A percentile compares a stretch with the other conserved stretches of the same genome.
Conservation (phyloP, 1,140 invertebrate genomes). For the Drosophila trapezifrons region DNA sequence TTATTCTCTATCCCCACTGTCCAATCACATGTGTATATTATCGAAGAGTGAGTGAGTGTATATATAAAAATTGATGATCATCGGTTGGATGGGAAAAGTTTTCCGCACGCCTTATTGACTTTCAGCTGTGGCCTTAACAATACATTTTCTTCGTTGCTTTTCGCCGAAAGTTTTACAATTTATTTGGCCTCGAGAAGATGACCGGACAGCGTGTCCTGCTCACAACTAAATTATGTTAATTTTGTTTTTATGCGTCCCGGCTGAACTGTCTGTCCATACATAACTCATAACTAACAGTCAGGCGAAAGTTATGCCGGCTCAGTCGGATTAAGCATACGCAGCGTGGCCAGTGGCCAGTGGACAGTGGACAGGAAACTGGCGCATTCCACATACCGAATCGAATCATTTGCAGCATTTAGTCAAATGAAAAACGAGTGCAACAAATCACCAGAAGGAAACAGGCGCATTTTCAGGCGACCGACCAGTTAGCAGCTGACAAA, state of each 20-base stretch:
- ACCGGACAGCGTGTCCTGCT: conserved; percentile 48
- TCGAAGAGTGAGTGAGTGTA: not conserved
- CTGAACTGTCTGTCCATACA: conserved; percentile 16
- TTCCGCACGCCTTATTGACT: conserved; percentile 68
- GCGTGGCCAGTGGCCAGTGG: conserved; percentile 2
- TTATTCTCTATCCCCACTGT: conserved; percentile 39
- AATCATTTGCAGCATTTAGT: conserved; percentile 74
- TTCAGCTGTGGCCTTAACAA: conserved; percentile 60
- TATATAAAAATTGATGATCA: conserved; percentile 62
- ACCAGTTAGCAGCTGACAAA: conserved; percentile 77
- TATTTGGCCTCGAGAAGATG: conserved; percentile 22
- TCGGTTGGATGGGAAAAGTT: conserved; percentile 55
- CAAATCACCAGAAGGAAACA: conserved; percentile 73
- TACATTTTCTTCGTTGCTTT: conserved; percentile 37
- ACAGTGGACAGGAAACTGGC: conserved; percentile 29
- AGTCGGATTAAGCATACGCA: conserved; percentile 65
- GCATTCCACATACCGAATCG: conserved; percentile 68
- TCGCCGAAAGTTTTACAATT: conserved; percentile 64
- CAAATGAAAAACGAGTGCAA: conserved; percentile 77
- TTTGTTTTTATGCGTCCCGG: conserved; percentile 36
- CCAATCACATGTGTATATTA: conserved; percentile 27
- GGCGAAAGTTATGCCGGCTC: conserved; percentile 52
- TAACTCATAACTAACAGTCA: conserved; percentile 63
- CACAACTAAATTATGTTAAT: conserved; percentile 73
- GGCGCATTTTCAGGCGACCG: conserved; percentile 52